Percentiles rank a stretch among this genome's conserved stretches.
Conservation (phyloP, 2,113 vertebrate species). For the Syrrhaptes paradoxus region DNA sequence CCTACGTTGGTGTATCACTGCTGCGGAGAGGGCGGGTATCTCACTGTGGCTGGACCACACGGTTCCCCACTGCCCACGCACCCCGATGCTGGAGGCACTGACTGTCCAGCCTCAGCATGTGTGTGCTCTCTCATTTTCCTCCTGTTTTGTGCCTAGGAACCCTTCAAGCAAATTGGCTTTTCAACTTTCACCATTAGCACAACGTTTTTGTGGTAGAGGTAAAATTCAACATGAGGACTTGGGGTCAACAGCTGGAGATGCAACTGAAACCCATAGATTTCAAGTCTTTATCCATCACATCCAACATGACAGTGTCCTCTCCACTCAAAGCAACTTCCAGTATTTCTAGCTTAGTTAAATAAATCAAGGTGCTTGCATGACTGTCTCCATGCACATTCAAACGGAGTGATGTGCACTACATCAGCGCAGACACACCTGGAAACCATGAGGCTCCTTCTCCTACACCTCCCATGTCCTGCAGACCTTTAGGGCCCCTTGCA, state of each 20-base stretch:
- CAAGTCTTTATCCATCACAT: not conserved
- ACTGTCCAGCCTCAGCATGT: not conserved
- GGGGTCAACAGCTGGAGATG: not conserved
- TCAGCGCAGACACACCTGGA: not conserved
- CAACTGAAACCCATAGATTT: not conserved
- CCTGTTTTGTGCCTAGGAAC: not conserved
- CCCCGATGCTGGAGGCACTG: rapidly evolving
- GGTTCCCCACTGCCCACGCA: not conserved
- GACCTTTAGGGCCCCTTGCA: not conserved
- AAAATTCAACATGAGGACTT: not conserved
- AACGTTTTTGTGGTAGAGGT: not conserved
- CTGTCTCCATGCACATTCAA: not conserved
- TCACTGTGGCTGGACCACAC: not conserved
- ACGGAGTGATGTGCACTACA: not conserved
- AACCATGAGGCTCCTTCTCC: not conserved
- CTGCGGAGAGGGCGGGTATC: not conserved
- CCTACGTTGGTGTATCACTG: rapidly evolving
- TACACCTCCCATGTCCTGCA: not conserved
- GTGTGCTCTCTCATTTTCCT: not conserved
- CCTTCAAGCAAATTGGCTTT: not conserved
- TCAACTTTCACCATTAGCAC: not conserved
- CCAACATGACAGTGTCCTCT: not conserved
- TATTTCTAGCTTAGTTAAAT: not conserved
- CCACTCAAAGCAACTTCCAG: slow-evolving; percentile 20
- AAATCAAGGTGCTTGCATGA: not conserved